Base-by-base conservation (phyloP, 2,888 invertebrate species). In the Cheilosia grossa region DNA sequence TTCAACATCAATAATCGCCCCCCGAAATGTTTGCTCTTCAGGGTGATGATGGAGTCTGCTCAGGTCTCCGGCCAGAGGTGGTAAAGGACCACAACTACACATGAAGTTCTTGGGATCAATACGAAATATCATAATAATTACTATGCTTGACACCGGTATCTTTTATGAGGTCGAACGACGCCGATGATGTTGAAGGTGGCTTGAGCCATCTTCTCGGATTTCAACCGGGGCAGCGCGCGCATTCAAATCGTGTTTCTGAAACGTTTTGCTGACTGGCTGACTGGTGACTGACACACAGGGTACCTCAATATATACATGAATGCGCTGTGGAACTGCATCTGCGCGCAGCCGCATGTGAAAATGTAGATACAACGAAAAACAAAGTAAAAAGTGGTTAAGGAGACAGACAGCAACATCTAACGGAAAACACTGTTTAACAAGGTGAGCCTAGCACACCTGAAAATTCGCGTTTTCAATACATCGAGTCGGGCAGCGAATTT, bases 401-500 rank as follows among this genome's bases (percentile, higher is more conserved):
- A 70, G 80, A 85, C 75, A 85, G 75, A 17, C 81, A 81, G 82
- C 80, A 81, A 86, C 80, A 78, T 82, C 77, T 86, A 86, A 86
- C 86, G 86, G 86, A 86, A 86, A 86, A 86, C 86, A 86, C 86
- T 86, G 82, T 86, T 86, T 82, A 86, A 86, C 86, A 86, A 86
- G 86, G 81, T 86, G 86, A 86, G 86, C 86, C 82, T 78, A 86
- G 86, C 86, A 86, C 86, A 86, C 86, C 86, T 86, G 86, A 86
- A 86, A 82, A 81, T 77, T 85, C 81, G 80, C 75, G 85, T 77
- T 81, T 81, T 67, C 74, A 70, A 79, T 70, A 69, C 69, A 37
- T 67, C 66, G 30, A 40, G n/a, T 13, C 37, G 1, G 1, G 15
- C 42, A 27, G 19, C 33, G 59, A 15, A 24, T 17, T 30, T 44